Evolutionary conservation across 2,888 invertebrate species (phyloP).

Genomic region (Diarsia brunnea): DNA sequence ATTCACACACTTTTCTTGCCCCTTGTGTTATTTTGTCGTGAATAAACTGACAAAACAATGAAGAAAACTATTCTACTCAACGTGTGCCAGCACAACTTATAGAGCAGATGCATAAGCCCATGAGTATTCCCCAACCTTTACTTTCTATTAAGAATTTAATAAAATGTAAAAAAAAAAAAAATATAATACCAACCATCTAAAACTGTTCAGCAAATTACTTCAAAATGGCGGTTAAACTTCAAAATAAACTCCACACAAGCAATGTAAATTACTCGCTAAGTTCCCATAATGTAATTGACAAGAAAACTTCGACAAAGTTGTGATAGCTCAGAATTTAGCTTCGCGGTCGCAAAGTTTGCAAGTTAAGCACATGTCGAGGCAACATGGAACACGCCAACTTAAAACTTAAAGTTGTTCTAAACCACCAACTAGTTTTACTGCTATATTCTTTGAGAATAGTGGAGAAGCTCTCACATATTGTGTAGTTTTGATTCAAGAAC

Average conservation of each 20-base stretch:
- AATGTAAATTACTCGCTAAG: constrained; percentile 9
- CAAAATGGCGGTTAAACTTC: not conserved
- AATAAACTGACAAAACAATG: too few relatives aligned
- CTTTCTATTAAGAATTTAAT: not conserved
- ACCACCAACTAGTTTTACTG: constrained; percentile 17
- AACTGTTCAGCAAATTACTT: not conserved
- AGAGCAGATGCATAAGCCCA: too few relatives aligned
- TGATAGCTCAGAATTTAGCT: constrained; percentile 33
- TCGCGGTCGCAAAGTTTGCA: constrained; percentile 36
- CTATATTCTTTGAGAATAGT: constrained; percentile 32
- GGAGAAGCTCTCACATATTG: constrained; percentile 1
- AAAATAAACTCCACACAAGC: constrained; percentile 1
- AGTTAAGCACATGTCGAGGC: constrained; percentile 50
- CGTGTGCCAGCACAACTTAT: too few relatives aligned
- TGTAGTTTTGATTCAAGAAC: not conserved
- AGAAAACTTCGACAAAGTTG: constrained; percentile 24
- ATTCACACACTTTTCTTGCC: too few relatives aligned
- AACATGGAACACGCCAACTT: constrained; percentile 31
- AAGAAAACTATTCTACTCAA: too few relatives aligned
- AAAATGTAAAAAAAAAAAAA: too few relatives aligned
- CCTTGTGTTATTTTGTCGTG: not conserved
- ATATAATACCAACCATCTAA: not conserved
- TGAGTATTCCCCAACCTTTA: too few relatives aligned
- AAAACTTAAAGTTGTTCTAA: constrained; percentile 38
- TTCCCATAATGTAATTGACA: constrained; percentile 40